Evolutionary conservation across 2,888 invertebrate genomes (phyloP), one percentile per base, ranked within the genome.

Genomic region (Agrochola litura): DNA sequence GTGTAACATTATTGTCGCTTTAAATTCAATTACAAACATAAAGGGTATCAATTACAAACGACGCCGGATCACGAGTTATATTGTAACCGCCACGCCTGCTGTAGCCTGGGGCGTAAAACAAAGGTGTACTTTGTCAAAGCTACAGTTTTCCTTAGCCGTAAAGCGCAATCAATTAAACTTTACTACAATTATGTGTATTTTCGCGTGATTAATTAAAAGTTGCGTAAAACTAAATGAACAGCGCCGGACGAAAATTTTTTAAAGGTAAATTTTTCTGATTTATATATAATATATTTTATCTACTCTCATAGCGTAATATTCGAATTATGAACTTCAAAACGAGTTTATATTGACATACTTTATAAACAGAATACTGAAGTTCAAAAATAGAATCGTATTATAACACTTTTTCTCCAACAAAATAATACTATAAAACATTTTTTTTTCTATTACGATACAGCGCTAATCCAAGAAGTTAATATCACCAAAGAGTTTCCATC

Each of bases 11-110:
- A 70, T 49, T 81, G 58, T 73, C 73, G 14, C 16, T 67, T 64
- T 25, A 56, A 73, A 81, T 81, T 85, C 85, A 85, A 85, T 81
- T 81, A 73, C 1, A 60, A 65, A 77, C 41, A 41, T 43, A 49
- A 37, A 64, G 58, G 25, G 66, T 83, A 77, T 83, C 85, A 81
- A 77, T 83, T 85, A 85, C 85, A 64, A 77, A 70, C 46, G 43
- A 60, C 6, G 49, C 19, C 14, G n/a, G 22, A 25, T 67, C 22
- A 19, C 25, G 6, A 58, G 49, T 63, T 16, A 52, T 63, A 71
- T 61, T 61, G 37, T 41, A 67, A 63, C 22, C 46, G n/a, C 66
- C 81, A 58, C 77, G 77, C 73, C 82, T 60, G 25, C n/a, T 12
- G 22, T 60, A n/a, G 69, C 83, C 61, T 43, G 16, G 10, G 69